Conservation (phyloP, 2,113 vertebrate genomes). For the Dipodomys stephensi region DNA sequence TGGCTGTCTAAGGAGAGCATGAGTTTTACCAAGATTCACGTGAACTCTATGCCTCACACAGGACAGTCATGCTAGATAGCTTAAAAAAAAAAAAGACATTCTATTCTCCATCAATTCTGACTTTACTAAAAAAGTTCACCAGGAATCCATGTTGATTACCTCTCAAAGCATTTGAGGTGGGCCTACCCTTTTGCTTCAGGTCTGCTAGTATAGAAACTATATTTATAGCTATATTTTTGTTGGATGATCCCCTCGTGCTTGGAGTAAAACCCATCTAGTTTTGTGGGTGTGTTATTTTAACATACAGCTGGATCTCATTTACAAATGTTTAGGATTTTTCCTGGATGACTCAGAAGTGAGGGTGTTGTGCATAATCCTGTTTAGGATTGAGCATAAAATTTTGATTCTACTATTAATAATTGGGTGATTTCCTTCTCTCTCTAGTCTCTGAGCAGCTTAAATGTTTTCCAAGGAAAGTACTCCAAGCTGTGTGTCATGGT, state of each 20-base stretch:
- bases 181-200: not conserved
- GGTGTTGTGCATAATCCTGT: not conserved
- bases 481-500: too few relatives aligned
- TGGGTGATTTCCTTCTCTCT: not conserved
- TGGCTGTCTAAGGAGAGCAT: not conserved
- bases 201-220: not conserved
- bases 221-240: not conserved
- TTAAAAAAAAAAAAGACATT: not conserved
- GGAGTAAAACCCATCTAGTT: not conserved
- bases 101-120: not conserved
- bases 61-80: not conserved
- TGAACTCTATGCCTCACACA: not conserved
- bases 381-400: not conserved
- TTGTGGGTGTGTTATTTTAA: not conserved
- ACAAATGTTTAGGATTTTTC: slow-evolving; percentile 26
- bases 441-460: not conserved
- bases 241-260: not conserved
- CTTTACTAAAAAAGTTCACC: not conserved
- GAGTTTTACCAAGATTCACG: not conserved
- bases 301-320: not conserved
- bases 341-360: not conserved
- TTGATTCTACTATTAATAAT: slow-evolving; percentile 7
- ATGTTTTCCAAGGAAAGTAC: not conserved
- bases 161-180: slow-evolving; percentile 11
- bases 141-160: not conserved